Base-by-base conservation (phyloP, 35 echinoderm and acorn worm species). In the Lytechinus pictus region DNA sequence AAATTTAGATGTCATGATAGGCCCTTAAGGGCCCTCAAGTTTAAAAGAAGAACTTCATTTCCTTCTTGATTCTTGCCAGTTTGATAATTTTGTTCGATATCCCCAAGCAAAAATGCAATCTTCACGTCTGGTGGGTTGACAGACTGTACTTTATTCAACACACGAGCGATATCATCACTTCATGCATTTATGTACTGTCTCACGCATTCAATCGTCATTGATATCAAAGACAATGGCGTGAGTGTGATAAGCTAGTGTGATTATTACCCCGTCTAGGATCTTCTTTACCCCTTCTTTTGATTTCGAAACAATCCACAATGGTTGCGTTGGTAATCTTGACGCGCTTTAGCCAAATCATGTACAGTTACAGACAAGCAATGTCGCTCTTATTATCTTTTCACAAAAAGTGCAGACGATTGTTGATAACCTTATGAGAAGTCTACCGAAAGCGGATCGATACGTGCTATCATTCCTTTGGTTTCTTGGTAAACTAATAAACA, bases 331-430 rank as follows among this genome's bases (percentile, higher is more conserved):
- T 79, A 3, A 79, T 79, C 66, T 4, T 5, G 66, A 79, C 66
- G 19, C 66, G 66, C 66, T 79, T 79, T 79, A n/a, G 66, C 14
- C 66, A n/a, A 79, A 79, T n/a, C 66, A 16, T n/a, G 19, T 79
- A 79, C 66, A 79, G 66, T 79, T 79, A 79, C 66, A 79, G 66
- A 79, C 66, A n/a, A 79, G 66, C 66, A 16, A 79, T 79, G 66
- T 24, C 66, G 66, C 66, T 79, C 21, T 79, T 79, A 19, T 79
- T 79, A n/a, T n/a, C 19, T 79, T 79, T 71, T 19, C 33, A 19
- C 24, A 4, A 3, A 21, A 24, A 4, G 16, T 0, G 66, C 66
- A 79, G 66, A 79, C 66, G 66, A 79, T 79, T 7, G 33, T 44
- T 44, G n/a, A n/a, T 5, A 19, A 79, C 4, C 66, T 44, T 79